Percentiles rank a stretch among this genome's conserved stretches.
These are phyloP conservation scores for Notodonta ziczac DNA, from an alignment of 2,888 invertebrate genomes.

Conservation along the genomic window DNA sequence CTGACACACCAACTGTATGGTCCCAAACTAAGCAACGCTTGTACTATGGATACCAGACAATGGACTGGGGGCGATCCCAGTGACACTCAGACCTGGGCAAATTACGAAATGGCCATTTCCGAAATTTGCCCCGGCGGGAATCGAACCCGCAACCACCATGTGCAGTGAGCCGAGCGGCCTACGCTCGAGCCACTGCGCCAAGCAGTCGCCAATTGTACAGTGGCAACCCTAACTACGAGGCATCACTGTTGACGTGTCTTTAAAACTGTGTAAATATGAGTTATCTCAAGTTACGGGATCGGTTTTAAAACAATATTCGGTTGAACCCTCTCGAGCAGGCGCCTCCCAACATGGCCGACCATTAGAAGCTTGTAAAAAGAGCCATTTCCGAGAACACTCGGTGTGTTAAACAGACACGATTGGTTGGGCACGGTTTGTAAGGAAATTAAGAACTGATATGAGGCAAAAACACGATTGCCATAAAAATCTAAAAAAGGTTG, in stretches of 20 bases:
- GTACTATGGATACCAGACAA: too few species aligned
- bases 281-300: conserved; percentile 65
- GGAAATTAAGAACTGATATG: conserved; percentile 8
- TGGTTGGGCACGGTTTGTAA: conserved; percentile 22
- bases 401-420: conserved; percentile 11
- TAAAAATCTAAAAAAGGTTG: neutral
- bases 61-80: too few species aligned
- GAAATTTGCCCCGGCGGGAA: too few species aligned
- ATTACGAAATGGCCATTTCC: too few species aligned
- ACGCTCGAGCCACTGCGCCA: too few species aligned
- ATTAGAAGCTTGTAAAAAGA: conserved; percentile 19
- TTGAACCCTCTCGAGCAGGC: conserved; percentile 43
- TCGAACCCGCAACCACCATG: too few species aligned
- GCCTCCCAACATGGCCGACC: conserved; percentile 55
- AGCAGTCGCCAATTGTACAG: too few species aligned
- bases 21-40: too few species aligned
- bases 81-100: too few species aligned
- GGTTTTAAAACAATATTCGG: conserved; percentile 69
- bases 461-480: neutral
- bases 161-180: too few species aligned
- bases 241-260: conserved; percentile 66
- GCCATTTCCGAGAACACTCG: conserved; percentile 21
- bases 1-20: too few species aligned
- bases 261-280: conserved; percentile 74
- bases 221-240: conserved; percentile 45